These are phyloP conservation scores for Notarius lentiginosus DNA, from an alignment of 2,113 vertebrate genomes.

Conservation along the genomic window DNA sequence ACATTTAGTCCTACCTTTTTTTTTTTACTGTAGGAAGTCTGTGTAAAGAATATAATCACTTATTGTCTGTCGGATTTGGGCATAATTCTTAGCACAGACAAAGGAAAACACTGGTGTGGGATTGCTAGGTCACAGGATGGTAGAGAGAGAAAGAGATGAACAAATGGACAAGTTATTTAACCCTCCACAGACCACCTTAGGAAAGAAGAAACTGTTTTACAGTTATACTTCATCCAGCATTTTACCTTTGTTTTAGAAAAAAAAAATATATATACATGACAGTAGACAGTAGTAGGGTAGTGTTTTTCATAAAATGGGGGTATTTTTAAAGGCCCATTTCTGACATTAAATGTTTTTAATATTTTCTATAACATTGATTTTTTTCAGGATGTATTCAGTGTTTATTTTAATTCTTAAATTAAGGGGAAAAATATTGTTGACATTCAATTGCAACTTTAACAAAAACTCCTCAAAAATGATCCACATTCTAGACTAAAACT, in stretches of 20 bases:
- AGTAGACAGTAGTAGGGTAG: background rate
- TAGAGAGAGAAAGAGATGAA: constrained; percentile 41
- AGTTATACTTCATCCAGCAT: background rate
- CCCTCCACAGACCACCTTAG: background rate
- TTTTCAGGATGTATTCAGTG: too few relatives aligned
- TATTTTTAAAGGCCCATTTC: too few relatives aligned
- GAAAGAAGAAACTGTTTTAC: background rate
- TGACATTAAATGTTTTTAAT: too few relatives aligned
- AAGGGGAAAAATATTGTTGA: too few relatives aligned
- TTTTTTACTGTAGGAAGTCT: constrained; percentile 4
- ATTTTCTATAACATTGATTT: too few relatives aligned
- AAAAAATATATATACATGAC: background rate
- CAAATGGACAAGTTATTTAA: background rate
- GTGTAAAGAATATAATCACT: background rate
- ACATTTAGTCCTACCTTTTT: background rate
- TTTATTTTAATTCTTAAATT: too few relatives aligned
- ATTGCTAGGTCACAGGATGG: constrained; percentile 57
- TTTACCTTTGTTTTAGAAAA: background rate
- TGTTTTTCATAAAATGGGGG: background rate
- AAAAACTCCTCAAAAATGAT: too few relatives aligned
- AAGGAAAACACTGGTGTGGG: constrained; percentile 60
- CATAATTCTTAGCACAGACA: constrained; percentile 32
- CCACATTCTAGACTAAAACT: background rate
- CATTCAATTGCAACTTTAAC: background rate
- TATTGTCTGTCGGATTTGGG: constrained; percentile 8